phyloP scores from a whole-genome alignment of 2,888 invertebrate species.

The Leucozona laternaria region DNA sequence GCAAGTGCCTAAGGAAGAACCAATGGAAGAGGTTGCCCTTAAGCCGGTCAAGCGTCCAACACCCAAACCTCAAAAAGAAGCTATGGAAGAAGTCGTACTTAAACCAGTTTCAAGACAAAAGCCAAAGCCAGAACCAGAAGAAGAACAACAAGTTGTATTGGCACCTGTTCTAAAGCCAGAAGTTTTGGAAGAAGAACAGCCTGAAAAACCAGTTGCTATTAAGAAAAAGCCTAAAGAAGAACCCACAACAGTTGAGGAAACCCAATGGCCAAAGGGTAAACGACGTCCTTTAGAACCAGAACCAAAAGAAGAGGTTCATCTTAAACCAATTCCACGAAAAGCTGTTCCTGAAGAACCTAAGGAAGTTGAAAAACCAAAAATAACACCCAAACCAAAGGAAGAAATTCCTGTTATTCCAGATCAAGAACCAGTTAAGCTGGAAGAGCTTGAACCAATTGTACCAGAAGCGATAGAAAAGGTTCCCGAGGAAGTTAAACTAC shows the following conservation, averaged over 20 bases:
- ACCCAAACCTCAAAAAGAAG: slow-evolving; percentile 64
- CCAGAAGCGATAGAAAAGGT: slow-evolving; percentile 69
- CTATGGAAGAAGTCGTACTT: slow-evolving; percentile 77
- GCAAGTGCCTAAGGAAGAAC: slow-evolving; percentile 75
- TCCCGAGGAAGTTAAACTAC: slow-evolving; percentile 77
- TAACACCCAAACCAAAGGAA: slow-evolving; percentile 38
- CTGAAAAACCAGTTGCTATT: slow-evolving; percentile 78
- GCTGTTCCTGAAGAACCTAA: slow-evolving; percentile 74
- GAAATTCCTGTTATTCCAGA: slow-evolving; percentile 76
- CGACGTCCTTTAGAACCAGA: slow-evolving; percentile 80
- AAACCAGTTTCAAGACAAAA: slow-evolving; percentile 76
- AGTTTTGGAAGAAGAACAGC: slow-evolving; percentile 77
- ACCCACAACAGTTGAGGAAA: slow-evolving; percentile 78
- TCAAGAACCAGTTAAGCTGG: slow-evolving; percentile 71
- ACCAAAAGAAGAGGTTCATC: slow-evolving; percentile 82
- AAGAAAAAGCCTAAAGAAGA: slow-evolving; percentile 72
- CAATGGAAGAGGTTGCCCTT: slow-evolving; percentile 76
- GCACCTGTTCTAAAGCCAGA: slow-evolving; percentile 46
- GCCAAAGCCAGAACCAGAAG: slow-evolving; percentile 79
- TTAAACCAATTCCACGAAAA: slow-evolving; percentile 82
- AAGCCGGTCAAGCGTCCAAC: slow-evolving; percentile 70
- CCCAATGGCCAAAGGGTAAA: slow-evolving; percentile 81
- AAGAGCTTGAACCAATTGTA: slow-evolving; percentile 43
- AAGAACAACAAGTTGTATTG: slow-evolving; percentile 78
- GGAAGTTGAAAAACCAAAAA: slow-evolving; percentile 64